These are phyloP conservation scores for Etheostoma cragini DNA, from an alignment of 2,113 vertebrate genomes.

Conservation along the genomic window DNA sequence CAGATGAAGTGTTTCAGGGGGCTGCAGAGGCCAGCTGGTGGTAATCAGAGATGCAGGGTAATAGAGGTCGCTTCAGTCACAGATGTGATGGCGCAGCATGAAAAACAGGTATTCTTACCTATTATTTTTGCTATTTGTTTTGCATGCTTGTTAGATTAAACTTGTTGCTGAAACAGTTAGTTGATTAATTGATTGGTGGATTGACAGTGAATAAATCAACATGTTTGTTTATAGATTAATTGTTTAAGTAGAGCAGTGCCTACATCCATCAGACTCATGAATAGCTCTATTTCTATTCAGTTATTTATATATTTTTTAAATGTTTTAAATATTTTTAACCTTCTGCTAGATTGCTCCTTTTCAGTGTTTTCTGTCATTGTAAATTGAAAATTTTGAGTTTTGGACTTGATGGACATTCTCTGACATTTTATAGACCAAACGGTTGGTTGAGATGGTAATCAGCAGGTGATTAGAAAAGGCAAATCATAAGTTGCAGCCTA, in stretches of 20 bases:
- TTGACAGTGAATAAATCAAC: too few species aligned
- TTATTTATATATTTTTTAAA: not conserved
- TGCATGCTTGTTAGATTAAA: not conserved
- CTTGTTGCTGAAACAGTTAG: not conserved
- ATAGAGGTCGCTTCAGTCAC: constrained; percentile 3
- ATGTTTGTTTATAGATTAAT: not conserved
- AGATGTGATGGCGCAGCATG: constrained; percentile 24
- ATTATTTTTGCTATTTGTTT: not conserved
- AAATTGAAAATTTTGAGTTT: not conserved
- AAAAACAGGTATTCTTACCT: constrained; percentile 9
- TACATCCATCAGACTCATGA: too few species aligned
- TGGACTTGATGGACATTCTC: not conserved
- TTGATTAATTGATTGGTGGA: not conserved
- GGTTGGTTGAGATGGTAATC: not conserved
- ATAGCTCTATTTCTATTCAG: too few species aligned
- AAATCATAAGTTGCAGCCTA: not conserved
- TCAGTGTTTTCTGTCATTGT: not conserved
- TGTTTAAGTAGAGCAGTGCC: not conserved
- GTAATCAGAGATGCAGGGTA: constrained; percentile 33
- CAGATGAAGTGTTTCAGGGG: constrained; percentile 47
- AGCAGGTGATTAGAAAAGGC: not conserved
- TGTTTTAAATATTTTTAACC: too few species aligned
- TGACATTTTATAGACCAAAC: not conserved
- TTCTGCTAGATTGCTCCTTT: not conserved
- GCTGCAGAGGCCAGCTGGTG: constrained; percentile 38